A percentile compares a stretch with the other conserved stretches of the same genome.
Conservation (phyloP, 2,797 vertebrate genomes). For the Anguilla megastoma region DNA sequence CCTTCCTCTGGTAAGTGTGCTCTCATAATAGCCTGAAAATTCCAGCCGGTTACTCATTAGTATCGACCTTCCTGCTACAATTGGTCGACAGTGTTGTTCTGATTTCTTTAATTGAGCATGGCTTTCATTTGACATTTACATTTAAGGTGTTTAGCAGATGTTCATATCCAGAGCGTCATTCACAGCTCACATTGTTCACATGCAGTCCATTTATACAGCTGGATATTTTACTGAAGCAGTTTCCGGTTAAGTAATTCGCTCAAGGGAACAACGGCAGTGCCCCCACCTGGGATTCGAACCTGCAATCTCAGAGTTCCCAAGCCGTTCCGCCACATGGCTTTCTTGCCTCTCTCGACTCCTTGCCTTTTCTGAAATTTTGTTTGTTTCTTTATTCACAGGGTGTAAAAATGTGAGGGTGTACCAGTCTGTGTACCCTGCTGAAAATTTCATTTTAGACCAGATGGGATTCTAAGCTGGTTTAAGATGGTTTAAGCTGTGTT, state of each 20-base stretch:
- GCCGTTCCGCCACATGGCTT: not conserved
- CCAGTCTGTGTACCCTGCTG: too few relatives aligned
- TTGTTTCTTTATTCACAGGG: not conserved
- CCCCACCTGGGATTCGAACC: not conserved
- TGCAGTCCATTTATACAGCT: not conserved
- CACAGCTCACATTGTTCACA: not conserved
- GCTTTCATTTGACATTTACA: not conserved
- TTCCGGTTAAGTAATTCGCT: not conserved
- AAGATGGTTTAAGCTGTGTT: too few relatives aligned
- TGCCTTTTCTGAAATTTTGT: not conserved
- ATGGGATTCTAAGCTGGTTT: too few relatives aligned
- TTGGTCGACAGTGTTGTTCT: not conserved
- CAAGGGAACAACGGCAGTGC: too few relatives aligned
- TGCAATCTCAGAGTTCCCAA: not conserved
- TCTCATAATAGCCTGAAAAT: not conserved
- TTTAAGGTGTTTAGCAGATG: not conserved
- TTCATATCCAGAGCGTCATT: not conserved
- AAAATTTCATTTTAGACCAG: too few relatives aligned
- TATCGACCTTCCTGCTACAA: too few relatives aligned
- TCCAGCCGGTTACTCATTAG: not conserved
- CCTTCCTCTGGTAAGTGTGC: constrained; percentile 57
- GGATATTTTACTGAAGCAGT: not conserved
- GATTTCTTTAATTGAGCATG: not conserved
- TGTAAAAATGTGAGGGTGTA: not conserved
- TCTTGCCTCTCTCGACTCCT: not conserved